A percentile compares a stretch with the other conserved stretches of the same genome.
Conservation (phyloP, 1,140 invertebrate genomes). For the Bombus difficillimus region DNA sequence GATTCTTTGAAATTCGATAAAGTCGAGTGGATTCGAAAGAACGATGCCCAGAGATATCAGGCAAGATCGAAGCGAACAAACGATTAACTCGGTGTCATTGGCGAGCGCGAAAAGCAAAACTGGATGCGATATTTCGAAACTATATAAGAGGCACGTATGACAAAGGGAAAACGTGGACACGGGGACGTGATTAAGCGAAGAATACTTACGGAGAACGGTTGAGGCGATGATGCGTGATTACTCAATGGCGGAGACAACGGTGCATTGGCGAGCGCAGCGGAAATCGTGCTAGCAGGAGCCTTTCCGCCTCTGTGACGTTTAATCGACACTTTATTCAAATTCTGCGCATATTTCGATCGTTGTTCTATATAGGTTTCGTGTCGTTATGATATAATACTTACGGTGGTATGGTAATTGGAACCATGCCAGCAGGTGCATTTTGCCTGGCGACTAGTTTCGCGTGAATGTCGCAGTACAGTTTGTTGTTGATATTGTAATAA, state of each 20-base stretch:
- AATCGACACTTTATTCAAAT: not conserved
- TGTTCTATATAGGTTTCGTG: not conserved
- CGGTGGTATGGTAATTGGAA: constrained; percentile 91
- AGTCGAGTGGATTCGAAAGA: not conserved
- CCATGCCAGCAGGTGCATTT: constrained; percentile 88
- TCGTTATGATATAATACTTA: constrained; percentile 82
- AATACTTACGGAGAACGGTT: constrained; percentile 79
- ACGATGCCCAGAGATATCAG: not conserved
- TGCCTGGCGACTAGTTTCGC: constrained; percentile 94
- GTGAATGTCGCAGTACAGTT: constrained; percentile 98
- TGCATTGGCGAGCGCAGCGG: constrained; percentile 85
- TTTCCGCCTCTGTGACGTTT: constrained; percentile 83
- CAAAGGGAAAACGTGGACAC: constrained; percentile 8
- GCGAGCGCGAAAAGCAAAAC: constrained; percentile 38
- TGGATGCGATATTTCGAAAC: constrained; percentile 43
- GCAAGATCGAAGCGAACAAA: not conserved
- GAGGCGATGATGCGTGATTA: constrained; percentile 78
- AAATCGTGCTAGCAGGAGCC: constrained; percentile 86
- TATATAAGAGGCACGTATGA: not conserved
- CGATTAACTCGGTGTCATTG: not conserved
- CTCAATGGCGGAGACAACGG: constrained; percentile 83
- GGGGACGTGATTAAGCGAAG: not conserved
- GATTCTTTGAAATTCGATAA: not conserved
- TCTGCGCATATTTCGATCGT: not conserved
- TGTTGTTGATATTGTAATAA: constrained; percentile 97